phyloP scores from a whole-genome alignment of 2,888 invertebrate species.

The Macaria notata region DNA sequence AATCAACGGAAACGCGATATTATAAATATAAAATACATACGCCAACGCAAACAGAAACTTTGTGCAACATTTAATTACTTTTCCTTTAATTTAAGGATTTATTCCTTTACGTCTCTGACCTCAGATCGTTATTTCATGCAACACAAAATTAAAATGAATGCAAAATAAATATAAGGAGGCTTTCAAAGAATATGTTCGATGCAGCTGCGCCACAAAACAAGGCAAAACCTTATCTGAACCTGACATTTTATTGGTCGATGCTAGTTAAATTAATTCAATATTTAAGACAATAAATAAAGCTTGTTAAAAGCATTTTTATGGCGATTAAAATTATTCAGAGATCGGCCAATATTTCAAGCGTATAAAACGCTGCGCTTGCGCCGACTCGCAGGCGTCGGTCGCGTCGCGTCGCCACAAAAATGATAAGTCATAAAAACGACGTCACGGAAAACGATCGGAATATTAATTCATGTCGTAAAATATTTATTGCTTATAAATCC shows the following conservation, averaged over 20 bases:
- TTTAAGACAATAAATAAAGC: slow-evolving; percentile 68
- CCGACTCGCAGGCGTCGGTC: slow-evolving; percentile 45
- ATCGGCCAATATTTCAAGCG: slow-evolving; percentile 68
- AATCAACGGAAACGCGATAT: too few species aligned
- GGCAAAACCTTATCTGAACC: slow-evolving; percentile 29
- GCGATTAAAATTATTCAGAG: slow-evolving; percentile 68
- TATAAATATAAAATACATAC: too few species aligned
- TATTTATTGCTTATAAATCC: slow-evolving; percentile 82
- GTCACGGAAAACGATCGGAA: slow-evolving; percentile 81
- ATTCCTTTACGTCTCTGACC: too few species aligned
- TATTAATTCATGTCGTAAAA: slow-evolving; percentile 82
- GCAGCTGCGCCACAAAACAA: slow-evolving; percentile 20
- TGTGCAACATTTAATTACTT: too few species aligned
- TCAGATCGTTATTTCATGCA: not conserved
- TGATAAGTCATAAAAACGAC: slow-evolving; percentile 82
- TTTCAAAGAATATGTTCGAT: slow-evolving; percentile 12
- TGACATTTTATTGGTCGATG: slow-evolving; percentile 37
- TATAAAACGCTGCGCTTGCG: slow-evolving; percentile 57
- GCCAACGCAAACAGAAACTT: too few species aligned
- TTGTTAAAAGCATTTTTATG: slow-evolving; percentile 73
- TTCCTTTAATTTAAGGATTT: too few species aligned
- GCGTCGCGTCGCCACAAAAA: slow-evolving; percentile 76
- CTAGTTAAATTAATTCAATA: slow-evolving; percentile 61
- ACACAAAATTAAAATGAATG: slow-evolving; percentile 1
- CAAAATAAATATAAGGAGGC: not conserved